Evolutionary conservation across 2,797 vertebrate species (phyloP), one percentile per base, ranked within the genome.

Genomic region (Taeniopygia guttata): DNA sequence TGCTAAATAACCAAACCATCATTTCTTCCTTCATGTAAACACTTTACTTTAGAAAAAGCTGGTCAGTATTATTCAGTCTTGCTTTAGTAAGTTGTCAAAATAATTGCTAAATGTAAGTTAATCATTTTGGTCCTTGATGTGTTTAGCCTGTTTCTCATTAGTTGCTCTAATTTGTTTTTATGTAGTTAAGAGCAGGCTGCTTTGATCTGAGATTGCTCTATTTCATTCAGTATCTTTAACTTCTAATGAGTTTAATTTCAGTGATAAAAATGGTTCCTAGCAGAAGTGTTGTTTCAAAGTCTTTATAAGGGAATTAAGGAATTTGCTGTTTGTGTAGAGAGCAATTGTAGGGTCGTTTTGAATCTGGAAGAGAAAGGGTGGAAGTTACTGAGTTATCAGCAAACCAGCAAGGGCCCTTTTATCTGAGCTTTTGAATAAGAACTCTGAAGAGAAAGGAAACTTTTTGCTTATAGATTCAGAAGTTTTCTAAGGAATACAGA

Each of bases 121-220:
- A 89, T 96, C 8, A 68, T 76, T 88, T 89, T 84, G 30, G 56
- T 90, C 77, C 89, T 93, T 93, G 85, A 95, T 90, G 78, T 85
- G 45, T 91, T 90, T 77, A 86, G 78, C 74, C 72, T 91, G 34
- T 82, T 93, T 94, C 54, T 84, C 85, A 79, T 85, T 93, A 84
- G 76, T 90, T 84, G 63, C 60, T 96, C 84, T 93, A 80, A 91
- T 93, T 94, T 94, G 70, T 52, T 92, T 95, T 94, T 91, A n/a
- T 80, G 87, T 90, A 88, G 70, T 90, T 93, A 81, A 84, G 81
- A 93, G 87, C 14, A 1, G 32, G 23, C 42, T 86, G 36, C 90
- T 96, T 96, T 96, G 87, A 91, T 95, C 93, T 94, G 70, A 81
- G 87, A 86, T 94, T 95, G 58, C 67, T 89, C 52, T 77, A 21